Evolutionary conservation across 2,113 vertebrate genomes (phyloP).

Genomic region (Planiliza haematocheilus): DNA sequence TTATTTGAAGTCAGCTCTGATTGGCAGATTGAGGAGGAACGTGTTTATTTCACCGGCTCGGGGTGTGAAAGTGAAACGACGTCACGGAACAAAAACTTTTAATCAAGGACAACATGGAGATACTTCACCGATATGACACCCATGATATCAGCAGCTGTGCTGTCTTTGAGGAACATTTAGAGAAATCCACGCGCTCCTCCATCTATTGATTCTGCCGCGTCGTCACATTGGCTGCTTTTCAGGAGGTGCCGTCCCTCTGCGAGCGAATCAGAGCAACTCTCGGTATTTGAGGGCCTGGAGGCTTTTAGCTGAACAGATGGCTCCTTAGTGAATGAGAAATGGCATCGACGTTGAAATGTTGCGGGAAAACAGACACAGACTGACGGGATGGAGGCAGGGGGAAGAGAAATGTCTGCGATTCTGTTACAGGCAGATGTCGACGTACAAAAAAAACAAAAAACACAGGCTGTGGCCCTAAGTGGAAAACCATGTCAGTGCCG

Average conservation of each 20-base stretch:
- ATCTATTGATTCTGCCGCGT: constrained; percentile 5
- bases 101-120: constrained; percentile 13
- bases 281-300: constrained; percentile 42
- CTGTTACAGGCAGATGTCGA: constrained; percentile 59
- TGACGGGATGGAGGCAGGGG: constrained; percentile 41
- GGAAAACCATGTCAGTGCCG: constrained; percentile 56
- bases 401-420: constrained; percentile 53
- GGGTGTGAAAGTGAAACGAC: constrained; percentile 5
- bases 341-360: constrained; percentile 67
- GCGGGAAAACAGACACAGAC: constrained; percentile 47
- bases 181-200: not conserved
- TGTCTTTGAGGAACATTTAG: not conserved
- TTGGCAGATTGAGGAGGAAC: constrained; percentile 37
- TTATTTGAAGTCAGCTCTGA: constrained; percentile 28
- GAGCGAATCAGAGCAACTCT: constrained; percentile 38
- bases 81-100: not conserved
- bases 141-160: not conserved
- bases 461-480: constrained; percentile 55
- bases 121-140: not conserved
- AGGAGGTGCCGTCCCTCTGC: constrained; percentile 36
- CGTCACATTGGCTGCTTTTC: constrained; percentile 37
- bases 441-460: not conserved
- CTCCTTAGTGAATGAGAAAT: constrained; percentile 68
- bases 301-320: constrained; percentile 67
- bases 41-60: constrained; percentile 36